Conservation (phyloP, 1,140 invertebrate genomes). For the Thalassaphorura encarpata region DNA sequence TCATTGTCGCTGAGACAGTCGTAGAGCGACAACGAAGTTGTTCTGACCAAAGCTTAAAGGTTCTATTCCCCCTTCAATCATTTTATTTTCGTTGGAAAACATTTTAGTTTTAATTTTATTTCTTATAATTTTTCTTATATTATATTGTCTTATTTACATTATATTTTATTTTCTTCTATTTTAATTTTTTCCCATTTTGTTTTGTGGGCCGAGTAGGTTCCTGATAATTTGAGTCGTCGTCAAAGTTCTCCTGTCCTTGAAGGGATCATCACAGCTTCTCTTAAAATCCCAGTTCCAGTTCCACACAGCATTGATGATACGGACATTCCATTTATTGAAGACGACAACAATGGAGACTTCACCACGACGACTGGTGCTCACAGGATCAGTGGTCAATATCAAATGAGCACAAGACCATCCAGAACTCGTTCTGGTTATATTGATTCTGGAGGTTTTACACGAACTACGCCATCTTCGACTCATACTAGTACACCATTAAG, state of each 20-base stretch:
- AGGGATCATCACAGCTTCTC: slow-evolving; percentile 63
- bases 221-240: slow-evolving; percentile 17
- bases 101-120: slow-evolving; percentile 6
- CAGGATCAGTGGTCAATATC: no score
- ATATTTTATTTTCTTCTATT: no score
- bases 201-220: no score
- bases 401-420: no score
- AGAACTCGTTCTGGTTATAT: no score
- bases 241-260: slow-evolving; percentile 28
- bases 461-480: slow-evolving; percentile 13
- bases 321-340: slow-evolving; percentile 63
- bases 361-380: no score
- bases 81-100: slow-evolving; percentile 11
- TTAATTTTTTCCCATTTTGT: no score
- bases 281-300: slow-evolving; percentile 47
- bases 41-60: slow-evolving; percentile 29
- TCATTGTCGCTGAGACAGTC: no score
- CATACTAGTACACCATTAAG: slow-evolving; percentile 16
- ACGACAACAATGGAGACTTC: slow-evolving; percentile 34
- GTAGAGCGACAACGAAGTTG: slow-evolving; percentile 24
- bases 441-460: no score
- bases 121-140: no score
- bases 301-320: slow-evolving; percentile 49
- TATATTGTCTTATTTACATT: no score
- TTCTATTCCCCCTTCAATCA: not conserved